Evolutionary conservation across 2,888 invertebrate genomes (phyloP), one percentile per base, ranked within the genome.

Genomic region (Chymomyza amoena): DNA sequence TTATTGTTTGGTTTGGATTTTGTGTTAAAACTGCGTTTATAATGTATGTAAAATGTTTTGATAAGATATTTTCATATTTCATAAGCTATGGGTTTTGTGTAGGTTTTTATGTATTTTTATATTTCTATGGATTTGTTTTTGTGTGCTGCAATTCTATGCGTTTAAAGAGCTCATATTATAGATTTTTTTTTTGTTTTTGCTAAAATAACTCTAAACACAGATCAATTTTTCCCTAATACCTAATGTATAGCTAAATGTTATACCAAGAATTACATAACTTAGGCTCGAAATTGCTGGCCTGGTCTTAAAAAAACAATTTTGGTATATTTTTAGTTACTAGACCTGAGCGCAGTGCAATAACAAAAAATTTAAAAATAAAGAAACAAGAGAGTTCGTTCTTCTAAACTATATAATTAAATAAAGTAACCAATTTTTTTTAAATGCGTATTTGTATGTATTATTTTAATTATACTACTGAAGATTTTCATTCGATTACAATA

Each of bases 401-500:
- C 57, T 70, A 64, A 54, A 63, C 69, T 75, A 73, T 66, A 74
- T 45, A 69, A 64, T 69, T 67, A 45, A 68, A 74, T 68, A 78
- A 77, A 64, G 51, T 76, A 79, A 72, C 69, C 69, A 45, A 73
- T 77, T 77, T 87, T 45, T 45, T 10, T 45, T 45, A 45, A 45
- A 45, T 45, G 9, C 36, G 36, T 36, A 7, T 36, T 36, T 36
- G 36, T 25, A 25, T 25, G 25, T 25, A 25, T 25, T 25, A 25
- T 25, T 25, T 70, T 82, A 82, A 75, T 81, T 81, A 73, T 66
- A 66, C 87, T 80, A 87, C 86, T 80, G 69, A 74, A 78, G 77
- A 78, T 80, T 87, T 76, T 68, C 77, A 87, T 87, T 87, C 73
- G 80, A 78, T 77, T 68, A 77, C 80, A 76, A 78, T 87, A 63